Conservation (phyloP, 2,113 vertebrate species). For the Harpagus bidentatus region DNA sequence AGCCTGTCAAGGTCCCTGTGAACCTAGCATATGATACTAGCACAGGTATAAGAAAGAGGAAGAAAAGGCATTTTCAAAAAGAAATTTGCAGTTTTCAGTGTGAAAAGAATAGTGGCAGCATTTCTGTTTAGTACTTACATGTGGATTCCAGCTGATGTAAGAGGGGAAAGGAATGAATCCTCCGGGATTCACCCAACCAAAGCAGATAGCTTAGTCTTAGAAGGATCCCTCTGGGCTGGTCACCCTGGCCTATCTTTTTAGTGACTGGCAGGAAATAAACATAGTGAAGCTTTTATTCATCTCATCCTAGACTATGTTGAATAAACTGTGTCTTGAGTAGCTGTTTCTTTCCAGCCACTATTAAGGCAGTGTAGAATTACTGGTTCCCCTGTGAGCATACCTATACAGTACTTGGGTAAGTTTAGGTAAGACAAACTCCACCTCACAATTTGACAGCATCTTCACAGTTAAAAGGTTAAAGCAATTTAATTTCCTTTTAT, state of each 20-base stretch:
- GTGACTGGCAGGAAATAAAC: background rate
- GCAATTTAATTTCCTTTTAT: background rate
- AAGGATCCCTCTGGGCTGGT: background rate
- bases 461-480: background rate
- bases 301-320: background rate
- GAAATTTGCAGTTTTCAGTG: background rate
- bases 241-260: background rate
- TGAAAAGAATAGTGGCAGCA: background rate
- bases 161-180: background rate
- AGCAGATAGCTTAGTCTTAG: background rate
- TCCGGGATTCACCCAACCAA: background rate
- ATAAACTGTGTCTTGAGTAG: background rate
- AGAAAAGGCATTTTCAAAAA: background rate
- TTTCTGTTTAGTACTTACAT: background rate
- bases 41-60: background rate
- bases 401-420: background rate
- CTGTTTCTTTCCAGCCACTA: background rate
- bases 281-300: background rate
- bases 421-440: background rate
- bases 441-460: background rate
- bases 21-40: background rate
- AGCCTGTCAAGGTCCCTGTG: no score
- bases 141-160: background rate
- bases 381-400: background rate
- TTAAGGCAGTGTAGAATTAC: background rate